phyloP scores from a whole-genome alignment of 2,888 invertebrate species.

The Trachelus tabidus region DNA sequence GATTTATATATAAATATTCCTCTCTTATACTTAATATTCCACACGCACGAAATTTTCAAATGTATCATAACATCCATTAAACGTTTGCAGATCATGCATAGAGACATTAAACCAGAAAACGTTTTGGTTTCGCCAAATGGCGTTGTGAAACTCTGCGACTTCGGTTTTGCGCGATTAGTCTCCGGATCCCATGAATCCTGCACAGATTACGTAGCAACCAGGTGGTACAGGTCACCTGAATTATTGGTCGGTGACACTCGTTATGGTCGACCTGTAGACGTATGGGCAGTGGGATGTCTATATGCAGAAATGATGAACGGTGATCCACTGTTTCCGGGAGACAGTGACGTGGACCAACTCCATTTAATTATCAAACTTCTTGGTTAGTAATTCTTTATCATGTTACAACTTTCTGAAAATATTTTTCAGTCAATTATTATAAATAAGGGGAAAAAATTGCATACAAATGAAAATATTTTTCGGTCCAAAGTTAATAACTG shows the following conservation, averaged over 20 bases:
- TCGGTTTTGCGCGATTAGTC: constrained; percentile 85
- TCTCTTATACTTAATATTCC: too few species aligned
- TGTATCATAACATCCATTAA: too few species aligned
- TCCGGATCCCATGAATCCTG: constrained; percentile 81
- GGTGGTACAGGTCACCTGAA: constrained; percentile 92
- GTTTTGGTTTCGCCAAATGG: constrained; percentile 83
- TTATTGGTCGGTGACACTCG: constrained; percentile 83
- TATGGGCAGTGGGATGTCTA: constrained; percentile 89
- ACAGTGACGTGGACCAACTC: constrained; percentile 90
- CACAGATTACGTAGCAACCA: constrained; percentile 90
- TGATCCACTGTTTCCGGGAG: constrained; percentile 88
- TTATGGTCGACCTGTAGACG: constrained; percentile 81
- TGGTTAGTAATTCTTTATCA: constrained; percentile 68
- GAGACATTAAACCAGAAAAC: constrained; percentile 92
- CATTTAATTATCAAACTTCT: constrained; percentile 83
- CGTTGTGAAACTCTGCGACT: constrained; percentile 90
- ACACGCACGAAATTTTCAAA: too few species aligned
- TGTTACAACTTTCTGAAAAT: not conserved
- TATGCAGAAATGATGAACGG: constrained; percentile 89
- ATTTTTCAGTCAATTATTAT: not conserved
- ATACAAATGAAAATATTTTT: constrained; percentile 4
- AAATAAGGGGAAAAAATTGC: not conserved
- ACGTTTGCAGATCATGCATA: constrained; percentile 78
- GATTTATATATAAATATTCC: too few species aligned
- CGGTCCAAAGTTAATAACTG: not conserved